Base-by-base conservation (phyloP, 2,113 vertebrate species). In the Xiphias gladius region DNA sequence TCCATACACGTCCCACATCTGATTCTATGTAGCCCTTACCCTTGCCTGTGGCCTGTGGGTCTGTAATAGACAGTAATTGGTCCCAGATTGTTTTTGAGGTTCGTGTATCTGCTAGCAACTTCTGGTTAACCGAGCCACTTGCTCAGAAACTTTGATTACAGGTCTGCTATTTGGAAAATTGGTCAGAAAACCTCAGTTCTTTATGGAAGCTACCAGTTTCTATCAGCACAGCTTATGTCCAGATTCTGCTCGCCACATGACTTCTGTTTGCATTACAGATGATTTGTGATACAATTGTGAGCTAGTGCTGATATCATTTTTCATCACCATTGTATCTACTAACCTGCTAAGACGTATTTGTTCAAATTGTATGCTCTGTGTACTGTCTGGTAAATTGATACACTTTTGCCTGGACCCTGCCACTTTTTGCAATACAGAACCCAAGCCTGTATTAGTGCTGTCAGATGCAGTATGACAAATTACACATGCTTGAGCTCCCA, bases 21-120 rank as follows among this genome's bases (percentile, higher is more conserved):
- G 90, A 87, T 87, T 87, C 80, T 43, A 10, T 26, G 80, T 86
- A 91, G 88, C 83, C 89, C 85, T 84, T 73, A 69, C 80, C 86
- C 90, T 76, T n/a, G 22, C 86, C 87, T 86, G 83, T 87, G 86
- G 87, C 89, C 89, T 86, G 83, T 85, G 89, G 91, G 82, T 86
- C 88, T 91, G 88, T 94, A 94, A 94, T 94, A 92, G 83, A 73
- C 88, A 76, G 72, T 94, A 95, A 95, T 95, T 74, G 92, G 87
- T 91, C 90, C 92, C 95, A 95, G 94, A 94, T 95, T 95, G 86
- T 88, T 91, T 91, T 90, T 93, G 87, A 90, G 92, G 89, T 90
- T 78, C 73, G 86, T 71, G 68, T 91, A 89, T 93, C 82, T 89
- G 68, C 82, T 28, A 35, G 87, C 69, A 82, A 85, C 87, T 16